Conservation (phyloP, 2,797 vertebrate genomes). For the Channa striata region DNA sequence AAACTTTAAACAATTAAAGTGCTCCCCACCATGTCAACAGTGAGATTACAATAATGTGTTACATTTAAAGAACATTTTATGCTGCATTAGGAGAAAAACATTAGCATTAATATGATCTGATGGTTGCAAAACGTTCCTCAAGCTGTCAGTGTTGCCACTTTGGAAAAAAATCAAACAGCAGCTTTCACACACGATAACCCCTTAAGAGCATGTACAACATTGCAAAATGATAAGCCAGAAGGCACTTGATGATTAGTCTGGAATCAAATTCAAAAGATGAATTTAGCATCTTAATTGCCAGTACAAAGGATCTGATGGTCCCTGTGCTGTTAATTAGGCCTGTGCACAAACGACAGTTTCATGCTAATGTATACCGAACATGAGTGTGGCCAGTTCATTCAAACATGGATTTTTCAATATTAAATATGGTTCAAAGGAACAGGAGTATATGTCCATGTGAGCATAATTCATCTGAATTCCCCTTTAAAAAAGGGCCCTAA, state of each 20-base stretch:
- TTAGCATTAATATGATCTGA: constrained; percentile 55
- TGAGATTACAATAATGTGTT: constrained; percentile 59
- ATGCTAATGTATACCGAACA: constrained; percentile 8
- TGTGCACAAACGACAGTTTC: constrained; percentile 18
- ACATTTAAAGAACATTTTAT: constrained; percentile 53
- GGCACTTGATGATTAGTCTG: constrained; percentile 79
- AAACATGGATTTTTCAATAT: constrained; percentile 21
- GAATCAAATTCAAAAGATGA: constrained; percentile 54
- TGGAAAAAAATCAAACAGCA: constrained; percentile 49
- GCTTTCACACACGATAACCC: constrained; percentile 37
- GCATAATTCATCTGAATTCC: constrained; percentile 11
- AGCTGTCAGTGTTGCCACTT: constrained; percentile 51
- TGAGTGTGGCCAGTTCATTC: constrained; percentile 18
- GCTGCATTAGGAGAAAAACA: constrained; percentile 62
- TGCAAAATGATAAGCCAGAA: constrained; percentile 77
- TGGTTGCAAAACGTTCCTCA: constrained; percentile 55
- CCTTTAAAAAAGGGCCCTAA: constrained; percentile 23
- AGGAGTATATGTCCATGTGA: constrained; percentile 26
- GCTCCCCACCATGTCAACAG: constrained; percentile 72
- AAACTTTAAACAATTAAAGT: constrained; percentile 79
- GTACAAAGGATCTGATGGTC: constrained; percentile 29
- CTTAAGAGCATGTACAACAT: constrained; percentile 59
- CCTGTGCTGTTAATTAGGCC: constrained; percentile 16
- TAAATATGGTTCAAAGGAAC: constrained; percentile 54
- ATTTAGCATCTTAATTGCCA: constrained; percentile 49